phyloP scores from a whole-genome alignment of 1,140 invertebrate genomes.

The Lepidurus couesii region DNA sequence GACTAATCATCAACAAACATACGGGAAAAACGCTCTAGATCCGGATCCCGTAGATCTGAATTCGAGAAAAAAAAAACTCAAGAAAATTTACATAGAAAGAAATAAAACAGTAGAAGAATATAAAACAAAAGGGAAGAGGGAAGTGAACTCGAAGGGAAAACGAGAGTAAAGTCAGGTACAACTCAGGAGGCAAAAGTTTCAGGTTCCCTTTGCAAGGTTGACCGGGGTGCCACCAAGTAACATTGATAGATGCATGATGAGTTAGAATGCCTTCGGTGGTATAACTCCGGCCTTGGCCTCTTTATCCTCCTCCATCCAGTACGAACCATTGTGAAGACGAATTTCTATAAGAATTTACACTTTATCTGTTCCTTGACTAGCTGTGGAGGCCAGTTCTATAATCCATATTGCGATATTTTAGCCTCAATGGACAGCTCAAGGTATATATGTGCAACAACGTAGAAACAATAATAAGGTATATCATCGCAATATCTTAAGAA shows the following conservation, averaged over 20 bases:
- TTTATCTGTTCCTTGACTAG: background rate
- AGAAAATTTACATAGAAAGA: background rate
- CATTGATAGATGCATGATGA: background rate
- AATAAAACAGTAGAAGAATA: no score
- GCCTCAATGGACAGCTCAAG: background rate
- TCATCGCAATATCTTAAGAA: background rate
- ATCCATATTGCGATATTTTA: background rate
- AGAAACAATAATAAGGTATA: background rate
- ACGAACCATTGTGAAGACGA: background rate
- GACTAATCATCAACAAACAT: no score
- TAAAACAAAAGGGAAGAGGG: background rate
- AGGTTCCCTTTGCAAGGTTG: background rate
- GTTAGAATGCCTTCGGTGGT: background rate
- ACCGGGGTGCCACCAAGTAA: background rate
- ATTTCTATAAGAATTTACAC: background rate
- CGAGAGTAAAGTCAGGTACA: background rate
- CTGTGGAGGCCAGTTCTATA: background rate
- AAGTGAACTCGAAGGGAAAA: conserved; percentile 2
- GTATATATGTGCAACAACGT: background rate
- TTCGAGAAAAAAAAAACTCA: no score
- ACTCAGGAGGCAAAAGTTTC: background rate
- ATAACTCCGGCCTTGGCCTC: conserved; percentile 3
- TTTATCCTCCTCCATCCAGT: background rate
- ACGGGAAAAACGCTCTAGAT: no score
- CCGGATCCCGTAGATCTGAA: no score